These are phyloP conservation scores for Bubo blakistoni DNA, from an alignment of 2,113 vertebrate species.

Conservation along the genomic window DNA sequence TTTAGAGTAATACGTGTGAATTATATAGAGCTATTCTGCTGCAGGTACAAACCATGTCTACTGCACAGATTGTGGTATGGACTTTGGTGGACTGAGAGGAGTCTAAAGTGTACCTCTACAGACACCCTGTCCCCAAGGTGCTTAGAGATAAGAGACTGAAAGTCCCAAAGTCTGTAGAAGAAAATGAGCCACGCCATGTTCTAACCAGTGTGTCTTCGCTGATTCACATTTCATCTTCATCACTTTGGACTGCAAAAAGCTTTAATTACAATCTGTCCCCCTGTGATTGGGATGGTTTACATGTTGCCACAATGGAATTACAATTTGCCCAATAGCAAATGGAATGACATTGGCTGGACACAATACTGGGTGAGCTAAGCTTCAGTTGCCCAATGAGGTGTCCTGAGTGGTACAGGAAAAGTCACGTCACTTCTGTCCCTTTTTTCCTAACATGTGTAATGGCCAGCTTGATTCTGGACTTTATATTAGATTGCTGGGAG, in stretches of 20 bases:
- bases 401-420: neutral
- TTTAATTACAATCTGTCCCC: neutral
- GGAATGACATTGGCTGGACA: neutral
- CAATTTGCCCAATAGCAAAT: fast-evolving
- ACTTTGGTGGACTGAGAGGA: neutral
- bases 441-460: neutral
- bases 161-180: neutral
- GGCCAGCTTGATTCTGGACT: neutral
- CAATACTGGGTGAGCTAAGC: neutral
- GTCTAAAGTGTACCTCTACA: neutral
- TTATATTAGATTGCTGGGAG: neutral
- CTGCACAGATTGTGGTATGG: neutral
- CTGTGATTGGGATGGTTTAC: neutral
- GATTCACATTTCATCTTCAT: neutral
- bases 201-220: neutral
- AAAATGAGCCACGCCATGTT: neutral
- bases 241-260: neutral
- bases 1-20: fast-evolving
- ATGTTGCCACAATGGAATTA: neutral
- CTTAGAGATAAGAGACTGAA: neutral
- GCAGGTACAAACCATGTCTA: neutral
- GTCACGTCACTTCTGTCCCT: neutral
- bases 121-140: neutral
- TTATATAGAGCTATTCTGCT: neutral
- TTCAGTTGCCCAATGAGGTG: fast-evolving